These are phyloP conservation scores for Oreochromis tanganicae DNA, from an alignment of 2,113 vertebrate genomes.

Conservation along the genomic window DNA sequence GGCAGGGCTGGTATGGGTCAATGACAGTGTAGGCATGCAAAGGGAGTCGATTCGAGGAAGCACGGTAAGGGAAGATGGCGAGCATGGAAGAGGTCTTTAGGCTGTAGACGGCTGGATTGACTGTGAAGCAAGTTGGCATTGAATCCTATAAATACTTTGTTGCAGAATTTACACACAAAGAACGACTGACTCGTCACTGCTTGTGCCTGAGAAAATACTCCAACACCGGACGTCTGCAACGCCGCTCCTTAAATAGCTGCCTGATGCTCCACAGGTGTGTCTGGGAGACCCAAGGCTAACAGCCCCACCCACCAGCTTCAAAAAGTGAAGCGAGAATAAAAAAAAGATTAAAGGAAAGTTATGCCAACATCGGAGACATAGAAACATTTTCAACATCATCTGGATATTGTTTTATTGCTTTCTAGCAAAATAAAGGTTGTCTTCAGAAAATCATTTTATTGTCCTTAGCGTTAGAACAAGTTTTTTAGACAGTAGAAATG, in stretches of 20 bases:
- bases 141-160: not conserved
- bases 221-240: not conserved
- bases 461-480: too few relatives aligned
- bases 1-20: not conserved
- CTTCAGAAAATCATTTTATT: too few relatives aligned
- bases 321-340: not conserved
- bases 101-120: not conserved
- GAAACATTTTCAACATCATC: not conserved
- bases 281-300: not conserved
- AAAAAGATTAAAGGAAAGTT: not conserved
- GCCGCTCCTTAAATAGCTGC: not conserved
- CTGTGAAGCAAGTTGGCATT: not conserved
- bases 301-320: not conserved
- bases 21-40: not conserved
- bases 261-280: not conserved
- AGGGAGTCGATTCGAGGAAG: not conserved
- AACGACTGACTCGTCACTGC: not conserved
- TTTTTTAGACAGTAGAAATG: too few relatives aligned
- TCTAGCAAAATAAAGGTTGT: not conserved
- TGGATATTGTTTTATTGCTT: not conserved
- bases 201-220: not conserved
- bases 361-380: too few relatives aligned
- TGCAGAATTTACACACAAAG: not conserved
- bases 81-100: not conserved
- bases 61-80: rapidly evolving